phyloP scores from a whole-genome alignment of 2,888 invertebrate species.

The Apamea monoglypha region DNA sequence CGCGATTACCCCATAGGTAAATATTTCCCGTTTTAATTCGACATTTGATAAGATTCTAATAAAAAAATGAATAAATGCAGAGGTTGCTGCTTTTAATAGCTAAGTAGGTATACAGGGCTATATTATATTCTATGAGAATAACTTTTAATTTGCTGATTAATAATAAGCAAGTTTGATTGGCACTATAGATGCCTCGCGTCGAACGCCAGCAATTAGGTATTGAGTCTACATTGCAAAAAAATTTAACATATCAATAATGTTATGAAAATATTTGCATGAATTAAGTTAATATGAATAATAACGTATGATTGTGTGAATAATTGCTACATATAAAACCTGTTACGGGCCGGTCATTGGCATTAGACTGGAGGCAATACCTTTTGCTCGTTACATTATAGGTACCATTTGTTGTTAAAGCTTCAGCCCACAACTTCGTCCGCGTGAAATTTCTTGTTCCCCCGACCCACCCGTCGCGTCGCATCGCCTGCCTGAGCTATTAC shows the following conservation, averaged over 20 bases:
- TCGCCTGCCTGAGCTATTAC: too few species aligned
- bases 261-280: constrained; percentile 19
- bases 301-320: constrained; percentile 24
- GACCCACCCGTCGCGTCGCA: too few species aligned
- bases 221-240: constrained; percentile 2
- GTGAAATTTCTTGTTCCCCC: too few species aligned
- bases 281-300: constrained; percentile 21
- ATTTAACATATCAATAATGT: not conserved
- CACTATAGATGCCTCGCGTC: not conserved
- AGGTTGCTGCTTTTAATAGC: not conserved
- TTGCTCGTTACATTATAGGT: not conserved
- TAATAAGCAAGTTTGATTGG: not conserved
- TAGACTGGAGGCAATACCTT: constrained; percentile 3
- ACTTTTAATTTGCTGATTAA: not conserved
- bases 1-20: too few species aligned
- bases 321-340: constrained; percentile 21
- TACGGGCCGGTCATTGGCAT: constrained; percentile 27
- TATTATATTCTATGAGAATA: not conserved
- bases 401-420: not conserved
- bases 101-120: not conserved
- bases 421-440: too few species aligned
- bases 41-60: not conserved
- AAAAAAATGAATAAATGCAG: too few species aligned
- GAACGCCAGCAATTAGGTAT: not conserved
- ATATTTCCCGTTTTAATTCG: not conserved